phyloP scores from a whole-genome alignment of 2,113 vertebrate species.

The Pardalotus punctatus region DNA sequence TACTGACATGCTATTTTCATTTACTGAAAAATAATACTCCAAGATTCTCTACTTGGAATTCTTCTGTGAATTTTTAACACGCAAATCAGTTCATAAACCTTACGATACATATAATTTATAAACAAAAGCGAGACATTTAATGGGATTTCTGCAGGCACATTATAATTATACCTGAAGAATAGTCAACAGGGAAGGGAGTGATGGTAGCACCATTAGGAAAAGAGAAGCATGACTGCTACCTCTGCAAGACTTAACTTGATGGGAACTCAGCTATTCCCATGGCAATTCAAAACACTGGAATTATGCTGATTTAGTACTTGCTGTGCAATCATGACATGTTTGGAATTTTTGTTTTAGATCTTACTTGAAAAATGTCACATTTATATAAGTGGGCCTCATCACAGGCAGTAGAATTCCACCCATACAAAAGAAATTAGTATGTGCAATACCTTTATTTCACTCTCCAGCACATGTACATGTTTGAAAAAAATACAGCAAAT shows the following conservation, averaged over 20 bases:
- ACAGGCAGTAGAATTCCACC: not conserved
- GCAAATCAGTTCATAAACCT: not conserved
- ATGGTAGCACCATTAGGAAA: conserved; percentile 41
- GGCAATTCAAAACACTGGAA: conserved; percentile 22
- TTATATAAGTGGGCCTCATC: not conserved
- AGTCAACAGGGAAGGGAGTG: conserved; percentile 18
- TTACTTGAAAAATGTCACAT: not conserved
- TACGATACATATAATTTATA: not conserved
- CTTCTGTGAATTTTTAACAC: conserved; percentile 7
- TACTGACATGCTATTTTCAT: not conserved
- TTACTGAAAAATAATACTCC: conserved; percentile 25
- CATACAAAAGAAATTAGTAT: not conserved
- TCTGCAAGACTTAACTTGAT: conserved; percentile 47
- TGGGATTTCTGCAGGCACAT: conserved; percentile 25
- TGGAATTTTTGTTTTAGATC: not conserved
- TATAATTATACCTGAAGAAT: conserved; percentile 31
- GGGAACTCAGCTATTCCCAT: conserved; percentile 5
- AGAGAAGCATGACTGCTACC: conserved; percentile 27
- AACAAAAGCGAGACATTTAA: conserved; percentile 30
- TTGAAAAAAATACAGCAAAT: not conserved
- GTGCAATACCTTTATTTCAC: not conserved
- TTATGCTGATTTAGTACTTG: conserved; percentile 17
- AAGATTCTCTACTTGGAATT: not conserved
- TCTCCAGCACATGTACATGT: not conserved
- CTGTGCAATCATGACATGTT: not conserved